Percentiles rank a stretch among this genome's conserved stretches.
Evolutionary conservation across 1,140 invertebrate species (phyloP).

Genomic region (Bombus waltoni): DNA sequence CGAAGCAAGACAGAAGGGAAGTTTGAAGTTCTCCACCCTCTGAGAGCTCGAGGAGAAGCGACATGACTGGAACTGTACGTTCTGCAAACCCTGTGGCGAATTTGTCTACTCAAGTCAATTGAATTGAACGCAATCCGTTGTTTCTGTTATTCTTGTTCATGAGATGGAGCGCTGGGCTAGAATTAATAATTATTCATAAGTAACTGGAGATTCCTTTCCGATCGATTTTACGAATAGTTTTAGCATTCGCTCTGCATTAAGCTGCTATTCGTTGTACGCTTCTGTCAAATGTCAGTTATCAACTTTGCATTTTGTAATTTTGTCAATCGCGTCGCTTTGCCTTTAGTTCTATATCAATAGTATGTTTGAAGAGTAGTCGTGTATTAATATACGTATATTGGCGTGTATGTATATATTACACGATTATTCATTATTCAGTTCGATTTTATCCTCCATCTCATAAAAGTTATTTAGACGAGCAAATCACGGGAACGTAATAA

Average conservation of each 20-base stretch:
- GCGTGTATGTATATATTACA: no score
- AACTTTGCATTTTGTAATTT: no score
- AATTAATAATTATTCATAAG: constrained; percentile 12
- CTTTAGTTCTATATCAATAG: no score
- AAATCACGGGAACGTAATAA: no score
- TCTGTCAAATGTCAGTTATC: no score
- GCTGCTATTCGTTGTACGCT: neutral
- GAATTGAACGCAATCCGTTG: constrained; percentile 25
- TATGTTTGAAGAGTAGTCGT: no score
- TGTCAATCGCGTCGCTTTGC: no score
- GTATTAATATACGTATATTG: no score
- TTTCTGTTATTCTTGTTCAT: constrained; percentile 18
- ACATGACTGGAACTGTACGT: constrained; percentile 18
- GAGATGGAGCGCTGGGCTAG: neutral
- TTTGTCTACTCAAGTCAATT: constrained; percentile 21
- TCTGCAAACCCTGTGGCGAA: constrained; percentile 20
- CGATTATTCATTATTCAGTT: no score
- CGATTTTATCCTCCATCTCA: no score
- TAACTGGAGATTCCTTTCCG: neutral
- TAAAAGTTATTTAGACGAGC: no score
- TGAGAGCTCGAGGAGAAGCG: constrained; percentile 4
- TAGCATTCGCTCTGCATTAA: neutral
- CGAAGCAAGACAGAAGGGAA: neutral
- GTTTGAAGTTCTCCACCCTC: constrained; percentile 10
- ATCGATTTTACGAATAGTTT: neutral